A percentile compares a stretch with the other conserved stretches of the same genome.
phyloP scores from a whole-genome alignment of 2,888 invertebrate species.

The Mythimna albipuncta region DNA sequence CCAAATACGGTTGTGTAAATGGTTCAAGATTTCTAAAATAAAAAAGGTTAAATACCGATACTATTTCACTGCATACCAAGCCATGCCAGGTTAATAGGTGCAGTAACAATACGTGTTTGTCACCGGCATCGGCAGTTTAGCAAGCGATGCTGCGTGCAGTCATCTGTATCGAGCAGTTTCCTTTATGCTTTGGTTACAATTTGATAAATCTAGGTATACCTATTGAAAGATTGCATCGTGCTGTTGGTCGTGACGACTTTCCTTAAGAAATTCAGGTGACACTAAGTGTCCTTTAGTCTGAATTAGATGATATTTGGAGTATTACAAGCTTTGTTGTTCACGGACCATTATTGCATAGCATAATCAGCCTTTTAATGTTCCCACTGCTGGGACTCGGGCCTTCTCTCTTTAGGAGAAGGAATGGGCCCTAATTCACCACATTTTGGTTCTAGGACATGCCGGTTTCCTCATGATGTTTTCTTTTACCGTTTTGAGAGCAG shows the following conservation, averaged over 20 bases:
- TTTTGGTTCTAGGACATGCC: too few species aligned
- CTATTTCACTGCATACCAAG: constrained; percentile 14
- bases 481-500: too few species aligned
- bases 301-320: neutral
- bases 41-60: neutral
- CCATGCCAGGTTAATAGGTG: constrained; percentile 6
- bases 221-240: constrained; percentile 13
- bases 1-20: neutral
- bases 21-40: neutral
- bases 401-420: too few species aligned
- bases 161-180: constrained; percentile 40
- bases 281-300: neutral
- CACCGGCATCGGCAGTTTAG: constrained; percentile 23
- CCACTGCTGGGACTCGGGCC: too few species aligned
- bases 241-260: neutral
- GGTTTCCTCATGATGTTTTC: too few species aligned
- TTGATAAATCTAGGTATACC: constrained; percentile 7
- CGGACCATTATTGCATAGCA: too few species aligned
- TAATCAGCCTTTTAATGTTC: too few species aligned
- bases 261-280: neutral
- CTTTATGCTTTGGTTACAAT: constrained; percentile 21
- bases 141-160: constrained; percentile 44
- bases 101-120: constrained; percentile 54
- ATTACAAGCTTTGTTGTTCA: neutral
- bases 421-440: too few species aligned